Base-by-base conservation (phyloP, 2,113 vertebrate genomes). In the Romanogobio albipinnatus region DNA sequence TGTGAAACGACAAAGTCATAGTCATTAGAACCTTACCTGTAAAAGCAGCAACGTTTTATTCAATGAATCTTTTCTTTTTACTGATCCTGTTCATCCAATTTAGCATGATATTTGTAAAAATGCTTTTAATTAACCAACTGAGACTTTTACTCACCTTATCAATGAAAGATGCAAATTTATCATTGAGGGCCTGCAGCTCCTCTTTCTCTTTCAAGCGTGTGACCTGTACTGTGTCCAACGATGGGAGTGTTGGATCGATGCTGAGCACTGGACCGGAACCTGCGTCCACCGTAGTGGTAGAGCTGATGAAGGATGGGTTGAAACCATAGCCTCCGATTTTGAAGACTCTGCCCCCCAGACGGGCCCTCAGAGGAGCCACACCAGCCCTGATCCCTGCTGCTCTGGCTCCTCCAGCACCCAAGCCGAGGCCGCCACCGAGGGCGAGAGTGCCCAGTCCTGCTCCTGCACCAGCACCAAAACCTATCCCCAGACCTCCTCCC, bases 241-340 rank as follows among this genome's bases (percentile, higher is more conserved):
- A 91, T 17, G 92, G 92, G 24, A 93, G 85, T 3, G 91, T 87
- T 58, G 92, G 92, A 80, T 93, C 91, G 51, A 93, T 86, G 33
- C 66, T 90, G 15, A 89, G 91, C 8, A 92, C 62, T 0, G 89
- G 89, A 61, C 81, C 75, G 49, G 45, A 56, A 15, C 84, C 84
- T 5, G 84, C 13, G 1, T 80, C 90, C 59, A 83, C 81, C 5
- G 66, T 80, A 71, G 76, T 88, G 45, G 47, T 87, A 70, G 82
- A 53, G 15, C 80, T 85, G 4, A 93, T 45, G 82, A 93, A 92
- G n/a, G 90, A 86, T 3, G 90, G 90, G 70, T 89, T 89, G 56
- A 82, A 88, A 39, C 92, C 92, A 66, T 92, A 93, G 61, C 86
- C 87, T 64, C 92, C 91, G 8, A 93, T 85, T 76, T 91, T 92